Evolutionary conservation across 2,113 vertebrate genomes (phyloP).

Genomic region (Abramis brama): DNA sequence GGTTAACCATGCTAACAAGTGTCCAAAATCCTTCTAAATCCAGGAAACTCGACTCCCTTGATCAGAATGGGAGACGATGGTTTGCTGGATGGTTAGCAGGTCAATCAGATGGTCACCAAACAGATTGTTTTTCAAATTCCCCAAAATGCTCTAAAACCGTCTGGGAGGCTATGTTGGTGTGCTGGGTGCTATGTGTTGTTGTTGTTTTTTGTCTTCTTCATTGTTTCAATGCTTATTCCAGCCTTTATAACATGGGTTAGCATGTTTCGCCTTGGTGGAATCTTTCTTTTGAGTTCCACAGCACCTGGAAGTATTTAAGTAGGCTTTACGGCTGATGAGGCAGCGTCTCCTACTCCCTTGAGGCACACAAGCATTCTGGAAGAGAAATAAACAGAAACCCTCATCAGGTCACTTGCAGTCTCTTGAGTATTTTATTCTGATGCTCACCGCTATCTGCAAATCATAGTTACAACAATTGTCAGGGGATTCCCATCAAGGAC

Average conservation of each 20-base stretch:
- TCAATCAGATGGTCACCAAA: background rate
- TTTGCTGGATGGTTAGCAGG: background rate
- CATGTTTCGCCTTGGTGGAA: conserved; percentile 16
- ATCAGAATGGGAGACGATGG: background rate
- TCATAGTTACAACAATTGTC: conserved; percentile 1
- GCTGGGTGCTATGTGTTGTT: background rate
- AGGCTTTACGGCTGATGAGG: conserved; percentile 22
- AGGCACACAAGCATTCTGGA: background rate
- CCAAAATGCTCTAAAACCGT: background rate
- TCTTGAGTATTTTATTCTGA: conserved; percentile 17
- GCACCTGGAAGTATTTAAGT: conserved; percentile 19
- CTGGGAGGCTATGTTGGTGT: background rate
- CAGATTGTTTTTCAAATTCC: background rate
- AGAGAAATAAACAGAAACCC: conserved; percentile 34
- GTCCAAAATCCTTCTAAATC: background rate
- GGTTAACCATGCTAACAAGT: background rate
- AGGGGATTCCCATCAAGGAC: conserved; percentile 42
- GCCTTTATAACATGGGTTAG: background rate
- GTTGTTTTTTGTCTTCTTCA: background rate
- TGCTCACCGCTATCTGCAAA: conserved; percentile 10
- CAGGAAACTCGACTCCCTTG: background rate
- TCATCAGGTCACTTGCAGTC: conserved; percentile 33
- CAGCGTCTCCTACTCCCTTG: background rate
- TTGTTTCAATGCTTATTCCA: background rate
- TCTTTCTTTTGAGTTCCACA: background rate